These are phyloP conservation scores for Crocidura indochinensis DNA, from an alignment of 2,797 vertebrate genomes.

Conservation along the genomic window DNA sequence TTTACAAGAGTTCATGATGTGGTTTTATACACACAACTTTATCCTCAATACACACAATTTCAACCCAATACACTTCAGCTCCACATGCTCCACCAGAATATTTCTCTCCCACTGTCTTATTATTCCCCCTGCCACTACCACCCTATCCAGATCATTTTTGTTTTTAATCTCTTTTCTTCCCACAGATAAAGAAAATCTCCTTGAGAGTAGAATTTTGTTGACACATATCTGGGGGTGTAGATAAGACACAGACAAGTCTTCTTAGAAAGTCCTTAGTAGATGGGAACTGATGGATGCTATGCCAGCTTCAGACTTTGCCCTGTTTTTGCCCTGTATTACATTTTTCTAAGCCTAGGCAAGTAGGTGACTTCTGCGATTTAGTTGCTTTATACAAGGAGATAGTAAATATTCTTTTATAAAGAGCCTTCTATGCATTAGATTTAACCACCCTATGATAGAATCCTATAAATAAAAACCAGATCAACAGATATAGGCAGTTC, in stretches of 20 bases:
- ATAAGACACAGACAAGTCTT: neutral
- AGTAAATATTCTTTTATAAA: slow-evolving; percentile 35
- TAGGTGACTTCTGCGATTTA: slow-evolving; percentile 45
- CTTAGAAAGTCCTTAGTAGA: neutral
- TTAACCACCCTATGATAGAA: slow-evolving; percentile 64
- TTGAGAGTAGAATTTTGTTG: neutral
- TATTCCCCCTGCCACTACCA: no score
- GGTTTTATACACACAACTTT: no score
- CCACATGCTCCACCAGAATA: no score
- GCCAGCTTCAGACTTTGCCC: neutral
- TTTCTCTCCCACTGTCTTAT: no score
- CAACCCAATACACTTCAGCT: no score
- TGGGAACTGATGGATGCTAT: slow-evolving; percentile 40
- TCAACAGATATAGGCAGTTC: neutral
- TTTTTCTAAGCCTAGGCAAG: slow-evolving; percentile 6
- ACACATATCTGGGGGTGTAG: neutral
- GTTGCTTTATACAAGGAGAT: slow-evolving; percentile 17
- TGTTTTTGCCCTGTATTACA: neutral
- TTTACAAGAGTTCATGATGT: no score
- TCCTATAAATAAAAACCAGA: slow-evolving; percentile 56
- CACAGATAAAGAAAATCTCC: neutral
- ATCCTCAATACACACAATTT: no score
- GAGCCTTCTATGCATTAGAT: slow-evolving; percentile 52
- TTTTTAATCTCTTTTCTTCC: slow-evolving; percentile 16
- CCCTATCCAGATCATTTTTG: no score